Conservation (phyloP, 2,888 invertebrate genomes). For the Germaria angustata region DNA sequence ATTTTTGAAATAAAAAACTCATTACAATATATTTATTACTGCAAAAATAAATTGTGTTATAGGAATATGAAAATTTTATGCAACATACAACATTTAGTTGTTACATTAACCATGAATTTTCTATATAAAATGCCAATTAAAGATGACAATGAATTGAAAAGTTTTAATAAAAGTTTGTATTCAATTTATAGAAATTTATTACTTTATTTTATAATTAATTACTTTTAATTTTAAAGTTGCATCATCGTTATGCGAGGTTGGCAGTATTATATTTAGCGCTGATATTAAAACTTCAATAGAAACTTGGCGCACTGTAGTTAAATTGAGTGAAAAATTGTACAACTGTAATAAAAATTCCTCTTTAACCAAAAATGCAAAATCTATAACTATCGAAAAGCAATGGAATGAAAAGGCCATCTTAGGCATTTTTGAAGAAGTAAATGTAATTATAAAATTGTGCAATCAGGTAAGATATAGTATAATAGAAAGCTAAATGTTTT, state of each 20-base stretch:
- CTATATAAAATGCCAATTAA: not conserved
- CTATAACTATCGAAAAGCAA: not conserved
- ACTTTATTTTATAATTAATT: not conserved
- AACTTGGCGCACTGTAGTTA: constrained; percentile 45
- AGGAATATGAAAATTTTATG: constrained; percentile 31
- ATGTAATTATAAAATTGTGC: not conserved
- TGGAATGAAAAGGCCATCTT: constrained; percentile 36
- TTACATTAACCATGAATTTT: constrained; percentile 19
- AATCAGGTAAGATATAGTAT: not conserved
- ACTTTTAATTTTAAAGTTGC: constrained; percentile 17
- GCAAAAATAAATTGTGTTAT: not conserved
- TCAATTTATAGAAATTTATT: not conserved
- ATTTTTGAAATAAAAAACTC: not conserved
- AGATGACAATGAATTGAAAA: constrained; percentile 4
- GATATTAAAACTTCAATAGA: constrained; percentile 51
- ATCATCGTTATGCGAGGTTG: constrained; percentile 48
- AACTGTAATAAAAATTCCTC: not conserved
- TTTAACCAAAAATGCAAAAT: not conserved
- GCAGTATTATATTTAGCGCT: constrained; percentile 10
- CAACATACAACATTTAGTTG: constrained; percentile 15
- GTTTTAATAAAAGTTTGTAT: constrained; percentile 35
- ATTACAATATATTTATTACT: too few relatives aligned
- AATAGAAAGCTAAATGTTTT: not conserved
- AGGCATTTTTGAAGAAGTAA: constrained; percentile 48
- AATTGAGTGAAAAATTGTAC: constrained; percentile 32